phyloP scores from a whole-genome alignment of 2,797 vertebrate genomes.

The Buphagus erythrorhynchus region DNA sequence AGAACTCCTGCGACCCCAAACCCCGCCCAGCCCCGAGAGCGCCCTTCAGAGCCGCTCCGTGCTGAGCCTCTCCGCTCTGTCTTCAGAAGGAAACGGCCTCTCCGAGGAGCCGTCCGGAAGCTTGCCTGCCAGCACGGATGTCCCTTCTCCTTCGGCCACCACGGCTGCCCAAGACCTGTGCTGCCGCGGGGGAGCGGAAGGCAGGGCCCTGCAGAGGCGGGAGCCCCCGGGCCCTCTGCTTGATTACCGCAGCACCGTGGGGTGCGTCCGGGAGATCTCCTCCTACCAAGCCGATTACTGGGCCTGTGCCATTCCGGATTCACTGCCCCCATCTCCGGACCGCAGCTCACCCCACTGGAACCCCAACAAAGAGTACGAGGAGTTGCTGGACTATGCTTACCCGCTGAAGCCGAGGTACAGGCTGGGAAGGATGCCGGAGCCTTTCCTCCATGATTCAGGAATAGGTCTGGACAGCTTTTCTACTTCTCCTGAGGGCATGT shows the following conservation, averaged over 20 bases:
- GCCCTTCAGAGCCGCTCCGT: neutral
- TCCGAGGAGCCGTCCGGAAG: slow-evolving; percentile 36
- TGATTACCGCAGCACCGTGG: rapidly evolving
- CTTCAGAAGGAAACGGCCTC: slow-evolving; percentile 45
- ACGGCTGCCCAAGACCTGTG: rapidly evolving
- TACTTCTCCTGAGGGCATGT: slow-evolving; percentile 60
- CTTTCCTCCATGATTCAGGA: slow-evolving; percentile 87
- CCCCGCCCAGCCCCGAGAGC: neutral
- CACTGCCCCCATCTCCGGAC: slow-evolving; percentile 82
- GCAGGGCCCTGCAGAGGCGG: neutral
- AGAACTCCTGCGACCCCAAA: neutral
- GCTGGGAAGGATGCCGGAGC: slow-evolving; percentile 57
- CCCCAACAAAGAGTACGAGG: slow-evolving; percentile 89
- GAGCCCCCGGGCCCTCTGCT: neutral
- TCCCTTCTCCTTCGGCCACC: neutral
- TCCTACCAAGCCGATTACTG: slow-evolving; percentile 86
- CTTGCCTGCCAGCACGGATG: slow-evolving; percentile 50
- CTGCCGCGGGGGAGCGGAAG: neutral
- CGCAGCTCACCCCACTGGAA: slow-evolving; percentile 85
- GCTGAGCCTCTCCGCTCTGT: slow-evolving; percentile 48
- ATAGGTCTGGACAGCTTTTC: slow-evolving; percentile 86
- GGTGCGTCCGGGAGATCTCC: slow-evolving; percentile 29
- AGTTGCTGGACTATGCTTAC: slow-evolving; percentile 92
- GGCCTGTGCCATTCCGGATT: slow-evolving; percentile 87
- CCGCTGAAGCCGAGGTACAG: slow-evolving; percentile 84